Base-by-base conservation (phyloP, 2,888 invertebrate genomes). In the Metellina segmentata region DNA sequence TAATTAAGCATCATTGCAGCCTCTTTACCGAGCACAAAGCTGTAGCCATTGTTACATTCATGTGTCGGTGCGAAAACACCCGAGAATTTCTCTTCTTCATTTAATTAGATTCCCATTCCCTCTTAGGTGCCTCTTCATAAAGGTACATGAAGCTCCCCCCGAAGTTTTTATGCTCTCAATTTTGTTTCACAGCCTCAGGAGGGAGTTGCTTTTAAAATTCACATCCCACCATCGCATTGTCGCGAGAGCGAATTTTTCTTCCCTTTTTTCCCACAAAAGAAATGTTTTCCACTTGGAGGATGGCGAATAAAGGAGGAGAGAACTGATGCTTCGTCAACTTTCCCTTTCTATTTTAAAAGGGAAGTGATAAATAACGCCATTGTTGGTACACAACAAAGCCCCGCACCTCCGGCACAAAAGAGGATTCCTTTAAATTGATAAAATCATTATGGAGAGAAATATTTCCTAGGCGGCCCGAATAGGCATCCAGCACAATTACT, bases 391-490 rank as follows among this genome's bases (percentile, higher is more conserved):
- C 13, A 53, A 75, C 85, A 74, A 75, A 74, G 61, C 51, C 16
- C 20, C 34, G 20, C 79, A 79, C 79, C 79, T 79, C 19, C 79
- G 4, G 61, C 49, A 51, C 53, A 78, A 34, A 70, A 70, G 49
- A 16, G 51, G 19, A 70, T 82, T 82, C 71, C 75, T 75, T 88
- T 81, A 88, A 88, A 88, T 72, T 72, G 81, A 88, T 81, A 81
- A 81, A 81, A 88, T 88, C 71, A 74, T 88, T 88, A 88, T 53
- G 74, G 70, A 53, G 49, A 9, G 74, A 75, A 88, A 61, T 81
- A 81, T 81, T 79, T 79, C 16, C 19, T 51, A 13, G 16, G n/a
- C 19, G 51, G 19, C 20, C 74, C 48, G 34, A 75, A 52, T 53
- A 74, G 74, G 75, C 74, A 75, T 53, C 53, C n/a, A 75, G 34